These are phyloP conservation scores for Chydorus sphaericus DNA, from an alignment of 2,888 invertebrate genomes.

Conservation along the genomic window DNA sequence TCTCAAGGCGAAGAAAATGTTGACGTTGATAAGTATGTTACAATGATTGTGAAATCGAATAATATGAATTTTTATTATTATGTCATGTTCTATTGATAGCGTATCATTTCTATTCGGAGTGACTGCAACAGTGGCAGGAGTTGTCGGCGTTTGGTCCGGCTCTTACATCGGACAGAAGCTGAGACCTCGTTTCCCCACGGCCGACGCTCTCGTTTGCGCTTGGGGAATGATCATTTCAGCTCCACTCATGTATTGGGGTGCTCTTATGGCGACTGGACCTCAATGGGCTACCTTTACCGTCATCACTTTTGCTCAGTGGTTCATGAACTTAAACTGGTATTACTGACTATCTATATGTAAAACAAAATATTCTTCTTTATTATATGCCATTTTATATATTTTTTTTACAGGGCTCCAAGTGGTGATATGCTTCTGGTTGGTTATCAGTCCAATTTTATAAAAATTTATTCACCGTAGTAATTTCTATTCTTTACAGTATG, in stretches of 20 bases:
- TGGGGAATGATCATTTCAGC: conserved; percentile 68
- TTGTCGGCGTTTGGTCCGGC: conserved; percentile 83
- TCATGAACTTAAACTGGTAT: conserved; percentile 92
- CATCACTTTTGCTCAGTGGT: conserved; percentile 68
- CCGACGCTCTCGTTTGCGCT: conserved; percentile 86
- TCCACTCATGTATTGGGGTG: conserved; percentile 70
- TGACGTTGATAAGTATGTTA: conserved; percentile 38
- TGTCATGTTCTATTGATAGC: conserved; percentile 31
- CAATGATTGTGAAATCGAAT: too few species aligned
- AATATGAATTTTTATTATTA: neutral
- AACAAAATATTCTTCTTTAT: too few species aligned
- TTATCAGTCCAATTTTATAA: too few species aligned
- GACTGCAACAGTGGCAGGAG: conserved; percentile 51
- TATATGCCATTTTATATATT: too few species aligned
- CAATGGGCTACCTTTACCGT: conserved; percentile 52
- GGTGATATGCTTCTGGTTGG: too few species aligned
- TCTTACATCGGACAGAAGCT: conserved; percentile 59
- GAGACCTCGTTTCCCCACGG: conserved; percentile 43
- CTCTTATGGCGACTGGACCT: conserved; percentile 50
- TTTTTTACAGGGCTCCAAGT: too few species aligned
- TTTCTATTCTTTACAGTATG: too few species aligned
- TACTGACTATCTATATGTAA: too few species aligned
- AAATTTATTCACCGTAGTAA: too few species aligned
- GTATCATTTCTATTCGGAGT: conserved; percentile 83
- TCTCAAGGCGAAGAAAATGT: conserved; percentile 37